Percentiles rank a stretch among this genome's conserved stretches.
These are phyloP conservation scores for Machaerirhynchus nigripectus DNA, from an alignment of 2,113 vertebrate genomes.

Conservation along the genomic window DNA sequence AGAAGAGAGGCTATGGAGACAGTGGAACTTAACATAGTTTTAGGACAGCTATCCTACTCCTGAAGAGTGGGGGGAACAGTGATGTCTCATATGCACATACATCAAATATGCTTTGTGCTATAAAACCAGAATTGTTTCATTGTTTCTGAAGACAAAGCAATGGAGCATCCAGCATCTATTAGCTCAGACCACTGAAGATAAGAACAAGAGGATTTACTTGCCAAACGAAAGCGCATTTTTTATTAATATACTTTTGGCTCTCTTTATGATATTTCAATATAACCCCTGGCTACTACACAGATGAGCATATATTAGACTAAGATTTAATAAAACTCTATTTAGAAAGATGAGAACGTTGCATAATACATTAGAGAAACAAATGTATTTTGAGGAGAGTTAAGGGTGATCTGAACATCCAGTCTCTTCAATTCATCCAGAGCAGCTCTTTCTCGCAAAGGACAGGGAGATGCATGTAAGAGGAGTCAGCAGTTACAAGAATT, in stretches of 20 bases:
- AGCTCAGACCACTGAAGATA: neutral
- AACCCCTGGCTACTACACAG: constrained; percentile 40
- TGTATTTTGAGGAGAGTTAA: neutral
- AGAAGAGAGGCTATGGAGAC: neutral
- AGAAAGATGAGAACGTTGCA: constrained; percentile 37
- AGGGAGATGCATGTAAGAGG: neutral
- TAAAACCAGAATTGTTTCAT: neutral
- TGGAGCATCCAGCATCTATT: neutral
- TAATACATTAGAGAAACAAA: constrained; percentile 24
- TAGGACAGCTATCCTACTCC: neutral
- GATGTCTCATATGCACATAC: accelerated
- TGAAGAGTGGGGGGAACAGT: accelerated
- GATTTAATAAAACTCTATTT: constrained; percentile 50
- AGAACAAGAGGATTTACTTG: neutral
- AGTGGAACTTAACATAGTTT: neutral
- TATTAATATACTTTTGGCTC: constrained; percentile 53
- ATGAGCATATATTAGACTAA: constrained; percentile 9
- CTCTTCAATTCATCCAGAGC: neutral
- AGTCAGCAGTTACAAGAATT: neutral
- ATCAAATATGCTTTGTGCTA: neutral
- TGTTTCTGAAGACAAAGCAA: neutral
- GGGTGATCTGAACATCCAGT: neutral
- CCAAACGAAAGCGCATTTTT: constrained; percentile 39
- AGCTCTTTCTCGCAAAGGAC: neutral
- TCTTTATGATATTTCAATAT: constrained; percentile 30